A percentile compares a stretch with the other conserved stretches of the same genome.
Evolutionary conservation across 2,113 vertebrate species (phyloP).

Genomic region (Etheostoma spectabile): DNA sequence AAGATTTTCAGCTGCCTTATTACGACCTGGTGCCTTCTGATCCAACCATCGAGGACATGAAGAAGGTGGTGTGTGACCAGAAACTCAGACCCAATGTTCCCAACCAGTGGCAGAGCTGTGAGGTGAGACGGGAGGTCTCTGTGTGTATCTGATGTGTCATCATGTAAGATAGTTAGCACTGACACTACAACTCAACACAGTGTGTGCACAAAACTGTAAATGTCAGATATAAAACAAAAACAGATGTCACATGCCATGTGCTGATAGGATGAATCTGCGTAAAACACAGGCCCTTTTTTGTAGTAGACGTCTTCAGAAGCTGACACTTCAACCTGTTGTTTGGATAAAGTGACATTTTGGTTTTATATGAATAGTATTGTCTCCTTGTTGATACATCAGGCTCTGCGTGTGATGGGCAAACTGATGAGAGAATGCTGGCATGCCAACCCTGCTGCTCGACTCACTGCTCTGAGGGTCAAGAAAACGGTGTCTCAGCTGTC

Average conservation of each 20-base stretch:
- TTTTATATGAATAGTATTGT: neutral
- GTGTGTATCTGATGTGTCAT: neutral
- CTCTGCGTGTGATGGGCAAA: constrained; percentile 92
- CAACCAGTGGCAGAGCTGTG: constrained; percentile 99
- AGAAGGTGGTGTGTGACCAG: constrained; percentile 95
- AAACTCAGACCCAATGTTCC: constrained; percentile 94
- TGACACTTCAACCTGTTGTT: neutral
- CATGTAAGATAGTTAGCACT: neutral
- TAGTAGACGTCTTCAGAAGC: neutral
- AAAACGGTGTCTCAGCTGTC: constrained; percentile 94
- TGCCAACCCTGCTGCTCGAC: constrained; percentile 89
- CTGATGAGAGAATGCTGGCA: constrained; percentile 98
- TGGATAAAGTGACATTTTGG: neutral
- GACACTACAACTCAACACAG: neutral
- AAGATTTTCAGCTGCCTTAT: constrained; percentile 98
- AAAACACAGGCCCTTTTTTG: neutral
- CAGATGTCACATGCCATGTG: neutral
- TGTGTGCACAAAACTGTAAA: neutral
- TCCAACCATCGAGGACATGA: constrained; percentile 97
- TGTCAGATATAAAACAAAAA: neutral
- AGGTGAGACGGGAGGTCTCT: constrained; percentile 84
- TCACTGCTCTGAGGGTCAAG: constrained; percentile 96
- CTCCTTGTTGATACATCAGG: constrained; percentile 77
- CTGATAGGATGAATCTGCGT: neutral
- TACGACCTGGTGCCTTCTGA: constrained; percentile 97